phyloP scores from a whole-genome alignment of 2,888 invertebrate species.

The Acleris sparsana region DNA sequence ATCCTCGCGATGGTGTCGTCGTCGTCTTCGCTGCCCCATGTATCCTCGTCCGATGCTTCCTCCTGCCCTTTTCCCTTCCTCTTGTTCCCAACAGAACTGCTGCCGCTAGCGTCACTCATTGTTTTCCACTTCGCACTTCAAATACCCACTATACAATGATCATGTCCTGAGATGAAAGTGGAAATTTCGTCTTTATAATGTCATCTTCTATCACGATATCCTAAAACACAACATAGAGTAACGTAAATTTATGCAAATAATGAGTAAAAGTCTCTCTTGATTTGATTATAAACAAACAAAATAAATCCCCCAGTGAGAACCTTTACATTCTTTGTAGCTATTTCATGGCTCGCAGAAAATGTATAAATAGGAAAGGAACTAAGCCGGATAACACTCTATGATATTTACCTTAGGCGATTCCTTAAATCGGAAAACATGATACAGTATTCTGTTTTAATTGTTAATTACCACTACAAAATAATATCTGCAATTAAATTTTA shows the following conservation, averaged over 20 bases:
- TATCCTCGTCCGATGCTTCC: slow-evolving; percentile 68
- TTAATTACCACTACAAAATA: slow-evolving; percentile 63
- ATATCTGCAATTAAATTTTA: slow-evolving; percentile 79
- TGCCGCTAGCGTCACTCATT: slow-evolving; percentile 70
- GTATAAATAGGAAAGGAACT: slow-evolving; percentile 52
- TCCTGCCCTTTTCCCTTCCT: slow-evolving; percentile 61
- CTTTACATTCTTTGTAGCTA: slow-evolving; percentile 65
- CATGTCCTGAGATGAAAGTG: slow-evolving; percentile 28
- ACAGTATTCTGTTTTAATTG: slow-evolving; percentile 50
- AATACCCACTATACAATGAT: slow-evolving; percentile 21
- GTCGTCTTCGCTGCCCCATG: slow-evolving; percentile 75
- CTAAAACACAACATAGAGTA: slow-evolving; percentile 22
- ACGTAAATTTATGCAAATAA: slow-evolving; percentile 4
- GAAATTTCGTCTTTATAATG: slow-evolving; percentile 19
- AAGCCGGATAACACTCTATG: slow-evolving; percentile 65
- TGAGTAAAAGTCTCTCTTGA: neutral
- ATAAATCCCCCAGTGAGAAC: slow-evolving; percentile 27
- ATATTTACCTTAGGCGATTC: slow-evolving; percentile 57
- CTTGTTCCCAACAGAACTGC: slow-evolving; percentile 61
- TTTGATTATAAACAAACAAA: slow-evolving; percentile 27
- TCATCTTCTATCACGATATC: slow-evolving; percentile 24
- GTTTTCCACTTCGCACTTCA: slow-evolving; percentile 37
- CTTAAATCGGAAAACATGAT: slow-evolving; percentile 49
- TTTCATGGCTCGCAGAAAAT: slow-evolving; percentile 67
- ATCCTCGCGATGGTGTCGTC: slow-evolving; percentile 78